Evolutionary conservation across 2,113 vertebrate genomes (phyloP), one percentile per base, ranked within the genome.

Genomic region (Labeo catla): DNA sequence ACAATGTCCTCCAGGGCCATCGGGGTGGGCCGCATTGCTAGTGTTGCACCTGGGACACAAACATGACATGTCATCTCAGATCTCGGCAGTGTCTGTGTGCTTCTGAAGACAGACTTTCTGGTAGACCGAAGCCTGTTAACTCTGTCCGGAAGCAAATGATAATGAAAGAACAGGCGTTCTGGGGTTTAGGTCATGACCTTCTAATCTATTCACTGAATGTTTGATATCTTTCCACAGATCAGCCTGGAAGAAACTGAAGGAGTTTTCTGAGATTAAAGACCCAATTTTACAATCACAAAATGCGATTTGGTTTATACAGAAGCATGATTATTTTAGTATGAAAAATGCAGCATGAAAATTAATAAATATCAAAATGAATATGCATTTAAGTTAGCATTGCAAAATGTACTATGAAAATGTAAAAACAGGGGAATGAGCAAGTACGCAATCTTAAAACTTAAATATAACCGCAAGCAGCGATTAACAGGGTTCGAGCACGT

Each of bases 1-100:
- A 97, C 96, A 43, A 95, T 84, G 84, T 99, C 98, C 88, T 99
- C 98, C 90, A 98, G 82, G 21, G 97, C 96, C 92, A 98, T 87
- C 1, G 98, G 97, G 84, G 97, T 95, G 0, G 97, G 97, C 87
- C 97, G 95, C 98, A 99, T 98, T 90, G 96, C 97, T 91, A 99
- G 93, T 0, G 98, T 99, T 65, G 97, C 98, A 89, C 98, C 98
- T 99, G 89, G 50, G 70, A 63, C 63, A 87, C 16, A 90, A 21
- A 88, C 34, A 23, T 7, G 9, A 54, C 28, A 45, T 2, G 8
- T 79, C 11, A 57, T 50, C 36, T 81, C 79, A 80, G 77, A 23
- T n/a, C 39, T 39, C 39, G 3, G 59, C 66, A 65, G 59, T 49
- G 68, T 43, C 39, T 45, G 70, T 72, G 39, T 11, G 39, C 68